Percentiles rank a stretch among this genome's conserved stretches.
Conservation (phyloP, 2,888 invertebrate species). For the Drosophila anceps region DNA sequence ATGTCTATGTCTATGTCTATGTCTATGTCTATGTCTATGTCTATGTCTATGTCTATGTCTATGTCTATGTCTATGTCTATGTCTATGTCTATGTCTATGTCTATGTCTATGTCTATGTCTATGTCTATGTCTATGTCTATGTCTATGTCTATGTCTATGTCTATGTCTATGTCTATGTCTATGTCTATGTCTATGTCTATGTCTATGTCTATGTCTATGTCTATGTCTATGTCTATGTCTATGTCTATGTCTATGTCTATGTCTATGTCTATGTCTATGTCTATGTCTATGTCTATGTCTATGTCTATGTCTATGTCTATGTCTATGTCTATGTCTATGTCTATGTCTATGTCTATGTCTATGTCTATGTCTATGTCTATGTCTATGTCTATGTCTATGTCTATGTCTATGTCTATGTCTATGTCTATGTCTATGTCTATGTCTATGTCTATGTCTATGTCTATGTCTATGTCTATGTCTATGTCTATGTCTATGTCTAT, state of each 20-base stretch:
- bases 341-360: constrained; percentile 17
- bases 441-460: too few species aligned
- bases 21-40: constrained; percentile 14
- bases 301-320: neutral
- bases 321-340: constrained; percentile 15
- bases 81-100: constrained; percentile 22
- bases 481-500: too few species aligned
- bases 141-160: neutral
- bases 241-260: constrained; percentile 24
- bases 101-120: constrained; percentile 18
- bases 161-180: constrained; percentile 25
- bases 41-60: constrained; percentile 22
- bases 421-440: too few species aligned
- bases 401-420: too few species aligned
- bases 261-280: constrained; percentile 15
- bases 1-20: constrained; percentile 5
- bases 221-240: neutral
- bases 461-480: too few species aligned
- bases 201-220: constrained; percentile 18
- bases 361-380: too few species aligned
- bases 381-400: too few species aligned
- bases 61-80: constrained; percentile 13
- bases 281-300: constrained; percentile 20
- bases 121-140: constrained; percentile 14
- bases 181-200: constrained; percentile 15